Conservation (phyloP, 1,140 invertebrate genomes). For the Sinonovacula constricta region DNA sequence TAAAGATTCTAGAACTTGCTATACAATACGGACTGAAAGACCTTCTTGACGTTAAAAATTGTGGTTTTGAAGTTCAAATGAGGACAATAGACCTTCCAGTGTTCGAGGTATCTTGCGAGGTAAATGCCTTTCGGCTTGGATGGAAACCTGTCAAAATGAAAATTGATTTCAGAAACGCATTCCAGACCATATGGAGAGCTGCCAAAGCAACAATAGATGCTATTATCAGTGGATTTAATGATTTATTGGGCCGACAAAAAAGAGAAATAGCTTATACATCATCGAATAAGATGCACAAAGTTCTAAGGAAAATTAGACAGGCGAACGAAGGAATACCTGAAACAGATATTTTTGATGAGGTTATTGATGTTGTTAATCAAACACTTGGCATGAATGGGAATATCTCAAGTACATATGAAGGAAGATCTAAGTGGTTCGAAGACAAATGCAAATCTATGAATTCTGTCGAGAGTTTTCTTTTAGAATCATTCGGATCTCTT, state of each 20-base stretch:
- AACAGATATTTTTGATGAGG: not conserved
- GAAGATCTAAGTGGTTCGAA: not conserved
- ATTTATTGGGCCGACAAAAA: not conserved
- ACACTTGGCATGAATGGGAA: constrained; percentile 2
- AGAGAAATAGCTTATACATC: constrained; percentile 10
- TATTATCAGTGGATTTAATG: not conserved
- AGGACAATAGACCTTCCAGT: constrained; percentile 38
- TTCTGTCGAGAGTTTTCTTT: not conserved
- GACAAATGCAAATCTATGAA: not conserved
- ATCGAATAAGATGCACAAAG: not conserved
- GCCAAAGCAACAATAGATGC: constrained; percentile 18
- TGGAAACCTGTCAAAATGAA: constrained; percentile 29
- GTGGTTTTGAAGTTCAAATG: constrained; percentile 48
- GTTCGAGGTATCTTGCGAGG: constrained; percentile 53
- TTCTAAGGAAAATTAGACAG: not conserved
- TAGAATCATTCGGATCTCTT: not conserved
- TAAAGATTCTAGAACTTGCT: constrained; percentile 35
- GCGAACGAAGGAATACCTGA: not conserved
- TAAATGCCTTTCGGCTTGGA: constrained; percentile 45
- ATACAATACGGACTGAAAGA: constrained; percentile 33
- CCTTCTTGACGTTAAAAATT: constrained; percentile 47
- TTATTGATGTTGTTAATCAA: constrained; percentile 7
- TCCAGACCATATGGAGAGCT: constrained; percentile 43
- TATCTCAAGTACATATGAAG: not conserved
- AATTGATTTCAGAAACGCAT: constrained; percentile 44